A percentile compares a stretch with the other conserved stretches of the same genome.
phyloP scores from a whole-genome alignment of 2,797 vertebrate genomes.

The Cuniculus paca region DNA sequence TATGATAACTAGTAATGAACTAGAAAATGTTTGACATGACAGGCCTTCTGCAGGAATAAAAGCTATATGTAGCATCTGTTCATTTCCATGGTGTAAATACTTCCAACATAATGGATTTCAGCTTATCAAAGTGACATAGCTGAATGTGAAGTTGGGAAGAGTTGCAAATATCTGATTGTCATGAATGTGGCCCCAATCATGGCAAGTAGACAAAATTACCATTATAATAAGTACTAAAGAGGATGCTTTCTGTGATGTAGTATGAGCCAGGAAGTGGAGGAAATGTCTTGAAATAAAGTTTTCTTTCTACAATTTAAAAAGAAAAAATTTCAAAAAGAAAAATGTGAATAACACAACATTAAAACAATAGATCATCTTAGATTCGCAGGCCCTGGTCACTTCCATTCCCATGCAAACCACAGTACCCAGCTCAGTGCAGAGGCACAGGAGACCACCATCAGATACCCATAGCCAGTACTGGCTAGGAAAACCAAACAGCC shows the following conservation, averaged over 20 bases:
- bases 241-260: neutral
- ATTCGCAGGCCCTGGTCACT: no score
- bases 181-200: neutral
- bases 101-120: neutral
- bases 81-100: neutral
- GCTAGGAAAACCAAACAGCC: no score
- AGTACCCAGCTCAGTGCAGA: no score
- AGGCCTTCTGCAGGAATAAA: neutral
- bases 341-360: neutral
- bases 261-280: neutral
- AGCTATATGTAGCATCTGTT: neutral
- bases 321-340: neutral
- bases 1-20: neutral
- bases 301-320: constrained; percentile 25
- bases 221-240: neutral
- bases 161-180: neutral
- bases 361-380: no score
- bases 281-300: neutral
- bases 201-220: neutral
- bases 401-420: no score
- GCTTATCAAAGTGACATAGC: neutral
- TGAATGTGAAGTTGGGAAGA: constrained; percentile 11
- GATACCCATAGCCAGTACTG: no score
- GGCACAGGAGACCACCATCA: no score
- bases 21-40: neutral